Percentiles rank a stretch among this genome's conserved stretches.
Conservation (phyloP, 2,888 invertebrate genomes). For the Argyresthia albistria region DNA sequence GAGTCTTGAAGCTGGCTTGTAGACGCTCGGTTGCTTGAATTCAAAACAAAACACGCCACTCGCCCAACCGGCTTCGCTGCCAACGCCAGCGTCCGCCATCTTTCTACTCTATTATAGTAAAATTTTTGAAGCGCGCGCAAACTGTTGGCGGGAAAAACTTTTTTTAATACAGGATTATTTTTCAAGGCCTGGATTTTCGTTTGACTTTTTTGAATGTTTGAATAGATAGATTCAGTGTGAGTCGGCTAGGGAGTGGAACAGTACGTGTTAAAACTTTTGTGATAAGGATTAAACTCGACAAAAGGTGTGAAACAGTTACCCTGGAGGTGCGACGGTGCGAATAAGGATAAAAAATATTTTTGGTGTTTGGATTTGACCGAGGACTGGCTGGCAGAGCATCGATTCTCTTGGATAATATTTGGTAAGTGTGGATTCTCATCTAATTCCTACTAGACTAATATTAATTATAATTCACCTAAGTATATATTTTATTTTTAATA, state of each 20-base stretch:
- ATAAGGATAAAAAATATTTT: constrained; percentile 4
- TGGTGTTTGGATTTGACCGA: neutral
- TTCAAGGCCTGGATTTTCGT: neutral
- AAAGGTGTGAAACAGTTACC: constrained; percentile 24
- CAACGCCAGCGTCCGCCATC: constrained; percentile 39
- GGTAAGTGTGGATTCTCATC: no score
- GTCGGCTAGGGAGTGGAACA: constrained; percentile 5
- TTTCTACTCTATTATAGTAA: neutral
- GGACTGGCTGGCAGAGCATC: no score
- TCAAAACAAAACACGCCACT: constrained; percentile 56
- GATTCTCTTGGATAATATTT: no score
- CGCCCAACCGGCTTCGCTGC: constrained; percentile 56
- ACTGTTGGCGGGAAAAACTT: constrained; percentile 48
- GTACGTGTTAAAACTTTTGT: constrained; percentile 25
- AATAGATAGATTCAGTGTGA: constrained; percentile 9
- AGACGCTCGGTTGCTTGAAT: constrained; percentile 18
- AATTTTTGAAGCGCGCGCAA: neutral
- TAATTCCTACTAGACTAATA: no score
- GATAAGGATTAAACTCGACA: constrained; percentile 25
- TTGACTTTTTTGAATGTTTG: neutral
- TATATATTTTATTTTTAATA: no score
- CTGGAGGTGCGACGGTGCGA: constrained; percentile 18
- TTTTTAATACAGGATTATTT: constrained; percentile 1
- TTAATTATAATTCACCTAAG: no score
- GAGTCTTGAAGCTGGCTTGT: neutral